These are phyloP conservation scores for Ophthalmolycus amberensis DNA, from an alignment of 2,113 vertebrate genomes.

Conservation along the genomic window DNA sequence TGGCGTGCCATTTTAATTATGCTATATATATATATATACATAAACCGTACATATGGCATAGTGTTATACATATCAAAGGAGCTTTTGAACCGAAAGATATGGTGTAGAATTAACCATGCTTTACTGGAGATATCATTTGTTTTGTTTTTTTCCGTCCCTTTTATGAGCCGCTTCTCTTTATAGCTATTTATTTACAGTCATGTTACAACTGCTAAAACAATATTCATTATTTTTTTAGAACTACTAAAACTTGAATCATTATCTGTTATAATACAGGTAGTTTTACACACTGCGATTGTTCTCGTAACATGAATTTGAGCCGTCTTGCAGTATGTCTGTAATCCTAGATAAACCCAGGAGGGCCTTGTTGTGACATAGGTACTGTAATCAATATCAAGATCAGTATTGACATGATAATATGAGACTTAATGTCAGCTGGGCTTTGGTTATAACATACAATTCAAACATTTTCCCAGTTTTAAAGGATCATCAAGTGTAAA, in stretches of 20 bases:
- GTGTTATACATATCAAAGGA: constrained; percentile 25
- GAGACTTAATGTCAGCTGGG: not conserved
- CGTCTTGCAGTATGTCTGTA: not conserved
- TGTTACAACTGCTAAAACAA: not conserved
- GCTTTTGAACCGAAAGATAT: constrained; percentile 29
- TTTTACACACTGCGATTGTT: constrained; percentile 10
- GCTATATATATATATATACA: not conserved
- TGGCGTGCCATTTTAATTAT: constrained; percentile 48
- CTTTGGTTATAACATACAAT: not conserved
- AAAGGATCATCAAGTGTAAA: not conserved
- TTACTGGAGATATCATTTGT: not conserved
- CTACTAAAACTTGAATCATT: not conserved
- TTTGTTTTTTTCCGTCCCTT: not conserved
- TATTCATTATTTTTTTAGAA: not conserved
- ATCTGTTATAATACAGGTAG: not conserved
- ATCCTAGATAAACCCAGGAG: constrained; percentile 14
- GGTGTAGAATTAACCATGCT: constrained; percentile 22
- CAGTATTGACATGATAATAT: not conserved
- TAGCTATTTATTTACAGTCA: not conserved
- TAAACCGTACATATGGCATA: not conserved
- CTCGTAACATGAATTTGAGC: not conserved
- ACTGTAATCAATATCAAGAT: constrained; percentile 21
- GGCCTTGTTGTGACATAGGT: constrained; percentile 15
- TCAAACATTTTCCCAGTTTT: not conserved
- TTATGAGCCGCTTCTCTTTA: not conserved